Base-by-base conservation (phyloP, 1,140 invertebrate species). In the Drosophila lacertosa region DNA sequence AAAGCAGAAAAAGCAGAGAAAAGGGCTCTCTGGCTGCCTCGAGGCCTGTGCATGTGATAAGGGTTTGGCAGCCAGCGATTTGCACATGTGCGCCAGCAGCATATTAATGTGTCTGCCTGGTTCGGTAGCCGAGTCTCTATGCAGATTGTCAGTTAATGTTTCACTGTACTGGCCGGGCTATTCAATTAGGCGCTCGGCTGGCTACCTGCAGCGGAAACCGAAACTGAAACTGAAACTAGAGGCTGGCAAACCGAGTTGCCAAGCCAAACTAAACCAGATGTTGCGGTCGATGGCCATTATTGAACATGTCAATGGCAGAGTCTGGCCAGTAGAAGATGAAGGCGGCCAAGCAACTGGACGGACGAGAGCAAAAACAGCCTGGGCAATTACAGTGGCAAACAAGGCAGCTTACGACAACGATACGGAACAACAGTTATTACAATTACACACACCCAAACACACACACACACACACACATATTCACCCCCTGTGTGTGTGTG, bases 231-330 rank as follows among this genome's bases (percentile, higher is more conserved):
- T 35, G 18, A 7, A 15, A 33, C 66, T 47, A 45, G 51, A 37
- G 15, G 29, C 48, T 13, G 24, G 24, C n/a, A n/a, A 11, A 4
- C 10, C 13, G 3, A 60, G 44, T 3, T n/a, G 4, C 5, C 24
- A 4, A 16, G 35, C 77, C 45, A 74, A 70, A 74, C 57, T 77
- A 81, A 81, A 88, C 81, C 81, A 88, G 77, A 86, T 86, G 81
- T 74, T 86, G 82, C 62, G 81, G 81, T 81, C 77, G 64, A 88
- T 82, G 82, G 62, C 82, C 74, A 88, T 86, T 86, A 86, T 86
- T 69, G 82, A 86, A 72, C 77, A 88, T 86, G 82, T 88, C 81
- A 86, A 88, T 86, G 74, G 54, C 73, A 74, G 77, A 32, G 57
- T 32, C 47, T 24, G 15, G 16, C 7, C 26, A 35, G 29, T 0